phyloP scores from a whole-genome alignment of 2,888 invertebrate species.

The Eupithecia pulchellata region DNA sequence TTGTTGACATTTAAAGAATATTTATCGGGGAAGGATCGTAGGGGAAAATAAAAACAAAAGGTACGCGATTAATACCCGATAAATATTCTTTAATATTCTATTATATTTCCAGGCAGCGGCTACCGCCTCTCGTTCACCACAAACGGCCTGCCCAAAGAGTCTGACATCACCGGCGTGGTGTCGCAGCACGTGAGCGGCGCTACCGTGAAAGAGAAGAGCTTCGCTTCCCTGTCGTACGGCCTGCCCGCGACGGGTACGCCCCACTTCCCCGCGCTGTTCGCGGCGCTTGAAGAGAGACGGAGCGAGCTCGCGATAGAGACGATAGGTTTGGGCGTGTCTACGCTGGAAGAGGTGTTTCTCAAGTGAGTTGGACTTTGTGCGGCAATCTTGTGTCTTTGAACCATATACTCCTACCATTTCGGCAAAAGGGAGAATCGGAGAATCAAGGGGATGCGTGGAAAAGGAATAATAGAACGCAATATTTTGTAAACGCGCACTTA shows the following conservation, averaged over 20 bases:
- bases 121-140: slow-evolving; percentile 88
- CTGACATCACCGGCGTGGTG: slow-evolving; percentile 54
- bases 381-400: neutral
- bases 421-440: too few relatives aligned
- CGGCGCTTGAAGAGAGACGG: slow-evolving; percentile 85
- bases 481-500: too few relatives aligned
- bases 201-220: slow-evolving; percentile 55
- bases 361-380: slow-evolving; percentile 79
- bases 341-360: slow-evolving; percentile 96
- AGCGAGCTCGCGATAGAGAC: slow-evolving; percentile 88
- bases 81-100: too few relatives aligned
- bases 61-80: too few relatives aligned
- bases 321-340: slow-evolving; percentile 94
- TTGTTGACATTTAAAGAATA: too few relatives aligned
- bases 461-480: too few relatives aligned
- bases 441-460: too few relatives aligned
- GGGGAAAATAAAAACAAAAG: too few relatives aligned
- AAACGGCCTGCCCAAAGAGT: slow-evolving; percentile 55
- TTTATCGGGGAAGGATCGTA: too few relatives aligned
- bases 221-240: slow-evolving; percentile 65
- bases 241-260: slow-evolving; percentile 79
- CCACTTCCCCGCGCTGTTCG: slow-evolving; percentile 87
- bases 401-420: too few relatives aligned
- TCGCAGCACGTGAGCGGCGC: slow-evolving; percentile 58
- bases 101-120: slow-evolving; percentile 85